Evolutionary conservation across 2,888 invertebrate species (phyloP).

Genomic region (Ophion ellenae): DNA sequence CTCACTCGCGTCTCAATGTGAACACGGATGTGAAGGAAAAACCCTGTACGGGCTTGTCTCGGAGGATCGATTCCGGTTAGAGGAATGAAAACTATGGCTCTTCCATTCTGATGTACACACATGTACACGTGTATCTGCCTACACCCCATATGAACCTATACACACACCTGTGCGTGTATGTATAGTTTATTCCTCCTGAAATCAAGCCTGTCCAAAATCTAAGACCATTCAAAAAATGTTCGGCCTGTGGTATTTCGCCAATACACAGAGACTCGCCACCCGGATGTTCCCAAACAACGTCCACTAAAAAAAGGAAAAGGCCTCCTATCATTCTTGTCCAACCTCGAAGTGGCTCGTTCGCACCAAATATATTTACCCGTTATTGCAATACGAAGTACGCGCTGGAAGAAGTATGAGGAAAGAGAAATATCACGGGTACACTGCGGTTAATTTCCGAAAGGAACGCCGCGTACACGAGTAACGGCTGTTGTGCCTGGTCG

Average conservation of each 20-base stretch:
- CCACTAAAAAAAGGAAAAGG: background rate
- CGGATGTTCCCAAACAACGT: background rate
- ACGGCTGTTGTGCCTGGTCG: constrained; percentile 12
- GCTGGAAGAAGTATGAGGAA: background rate
- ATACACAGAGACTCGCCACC: background rate
- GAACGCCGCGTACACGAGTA: constrained; percentile 14
- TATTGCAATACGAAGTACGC: background rate
- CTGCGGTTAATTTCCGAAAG: constrained; percentile 4
- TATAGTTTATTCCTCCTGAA: too few relatives aligned
- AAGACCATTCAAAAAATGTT: too few relatives aligned
- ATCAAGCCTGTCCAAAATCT: too few relatives aligned
- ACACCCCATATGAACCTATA: background rate
- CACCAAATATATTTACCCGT: background rate
- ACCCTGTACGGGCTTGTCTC: constrained; percentile 63
- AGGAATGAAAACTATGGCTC: constrained; percentile 66
- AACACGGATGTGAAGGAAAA: constrained; percentile 45
- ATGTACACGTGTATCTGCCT: background rate
- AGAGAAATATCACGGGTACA: constrained; percentile 1
- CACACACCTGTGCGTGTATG: background rate
- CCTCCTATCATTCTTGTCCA: background rate
- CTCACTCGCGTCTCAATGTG: constrained; percentile 22
- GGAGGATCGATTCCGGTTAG: constrained; percentile 71
- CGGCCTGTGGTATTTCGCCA: too few relatives aligned
- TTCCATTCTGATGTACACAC: constrained; percentile 15
- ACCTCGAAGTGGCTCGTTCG: background rate